Base-by-base conservation (phyloP, 1,140 invertebrate species). In the Varroa destructor region DNA sequence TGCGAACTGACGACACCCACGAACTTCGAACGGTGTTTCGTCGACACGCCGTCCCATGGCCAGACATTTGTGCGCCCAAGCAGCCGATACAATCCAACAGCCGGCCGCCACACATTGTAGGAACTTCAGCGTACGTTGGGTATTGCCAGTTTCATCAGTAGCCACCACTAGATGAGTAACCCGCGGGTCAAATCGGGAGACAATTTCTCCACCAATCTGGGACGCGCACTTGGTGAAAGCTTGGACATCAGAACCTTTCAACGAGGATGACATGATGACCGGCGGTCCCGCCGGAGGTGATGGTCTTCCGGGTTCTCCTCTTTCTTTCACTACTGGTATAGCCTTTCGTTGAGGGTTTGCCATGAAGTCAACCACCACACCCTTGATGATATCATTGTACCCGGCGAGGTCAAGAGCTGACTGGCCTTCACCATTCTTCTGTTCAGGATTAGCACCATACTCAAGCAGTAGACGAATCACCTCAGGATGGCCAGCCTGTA, bases 41-140 rank as follows among this genome's bases (percentile, higher is more conserved):
- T 40, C 40, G 40, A 67, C 61, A 37, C 14, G 36, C 2, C n/a
- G 12, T 12, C 12, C 40, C 40, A 46, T 67, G 12, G 40, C 46
- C 12, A 67, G 61, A 40, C 61, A 67, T 67, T 67, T 40, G 12
- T 40, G 40, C 40, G 46, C 61, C 61, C 61, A 67, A 2, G 40
- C 10, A 2, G 40, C 40, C 36, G 61, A 67, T 12, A 67, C 61
- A 37, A 67, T 67, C 61, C 40, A 12, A 14, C 46, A 43, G 40
- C 61, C 46, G 12, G 61, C 40, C 10, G 61, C 61, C 1, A 67
- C 12, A 37, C 61, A 67, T 40, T 67, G 61, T 36, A 67, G 61
- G 37, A 67, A 67, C 46, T 67, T 67, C 61, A 67, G 46, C 12
- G 61, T 67, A 10, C 61, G 61, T 46, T 67, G 61, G 10, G 61